Evolutionary conservation across 2,797 vertebrate genomes (phyloP).

Genomic region (Apodemus agrarius): DNA sequence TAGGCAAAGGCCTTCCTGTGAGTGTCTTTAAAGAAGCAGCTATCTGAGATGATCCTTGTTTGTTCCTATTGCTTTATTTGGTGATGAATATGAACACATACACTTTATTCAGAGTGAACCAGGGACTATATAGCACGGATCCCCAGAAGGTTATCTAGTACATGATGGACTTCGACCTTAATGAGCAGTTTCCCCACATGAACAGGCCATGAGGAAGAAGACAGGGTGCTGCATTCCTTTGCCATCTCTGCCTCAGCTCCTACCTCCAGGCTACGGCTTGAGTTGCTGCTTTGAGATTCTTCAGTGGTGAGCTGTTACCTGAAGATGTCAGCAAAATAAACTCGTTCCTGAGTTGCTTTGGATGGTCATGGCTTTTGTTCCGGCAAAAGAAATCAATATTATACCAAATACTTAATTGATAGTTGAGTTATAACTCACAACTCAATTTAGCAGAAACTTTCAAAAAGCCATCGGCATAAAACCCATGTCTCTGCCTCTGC

Average conservation of each 20-base stretch:
- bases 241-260: neutral
- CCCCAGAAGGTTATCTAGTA: neutral
- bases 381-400: neutral
- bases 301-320: neutral
- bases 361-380: neutral
- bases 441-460: conserved; percentile 37
- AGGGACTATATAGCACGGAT: neutral
- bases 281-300: neutral
- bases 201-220: neutral
- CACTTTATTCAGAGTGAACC: neutral
- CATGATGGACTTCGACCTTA: neutral
- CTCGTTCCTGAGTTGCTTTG: neutral
- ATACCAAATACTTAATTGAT: conserved; percentile 17
- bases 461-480: neutral
- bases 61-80: neutral
- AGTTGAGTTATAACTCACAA: conserved; percentile 19
- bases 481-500: neutral
- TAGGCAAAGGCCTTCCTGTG: neutral
- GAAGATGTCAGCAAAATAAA: neutral
- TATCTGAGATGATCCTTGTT: neutral
- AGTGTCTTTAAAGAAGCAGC: neutral
- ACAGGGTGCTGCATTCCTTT: neutral
- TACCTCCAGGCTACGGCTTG: neutral
- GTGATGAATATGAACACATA: neutral
- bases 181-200: neutral